Evolutionary conservation across 2,888 invertebrate genomes (phyloP), one percentile per base, ranked within the genome.

Genomic region (Sipha maydis): DNA sequence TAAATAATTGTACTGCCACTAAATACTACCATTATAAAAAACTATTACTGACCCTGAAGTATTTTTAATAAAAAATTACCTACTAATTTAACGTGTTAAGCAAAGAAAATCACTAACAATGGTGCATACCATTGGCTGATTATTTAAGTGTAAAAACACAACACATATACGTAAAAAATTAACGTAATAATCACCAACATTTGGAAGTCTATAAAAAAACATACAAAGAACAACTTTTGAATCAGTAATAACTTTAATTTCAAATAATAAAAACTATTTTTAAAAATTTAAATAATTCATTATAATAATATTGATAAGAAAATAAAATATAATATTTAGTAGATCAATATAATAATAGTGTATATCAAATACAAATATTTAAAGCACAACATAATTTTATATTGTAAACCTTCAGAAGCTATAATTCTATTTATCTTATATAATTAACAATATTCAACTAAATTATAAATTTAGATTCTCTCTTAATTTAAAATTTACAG

Each of bases 31-130:
- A 73, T 56, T 83, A 83, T 34, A 11, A 56, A 28, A 38, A 28
- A 11, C 19, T 19, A 7, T 21, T 8, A 38, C n/a, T 75, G 25
- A 71, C 48, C 14, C 28, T 71, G 71, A 71, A 11, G 75, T 31
- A 48, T 34, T 75, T 83, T 75, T 56, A 56, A 83, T 7, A 61
- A 76, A 84, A 76, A 76, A 41, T 61, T n/a, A 75, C 75, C 56
- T 28, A 77, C 67, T 28, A 76, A 76, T 84, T 84, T 76, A 84
- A 84, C 28, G 76, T 76, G 28, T 21, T 25, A 34, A 14, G 21
- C 3, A 14, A 41, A 75, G 21, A 67, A 61, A 41, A 7, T 84
- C 25, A 38, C 14, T 31, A 21, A 31, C 41, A 41, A 76, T 25
- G 75, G 34, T 82, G n/a, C 0, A 25, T 54, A 34, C 17, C 14